A percentile compares a stretch with the other conserved stretches of the same genome.
Evolutionary conservation across 2,797 vertebrate species (phyloP).

Genomic region (Eulemur coronatus): DNA sequence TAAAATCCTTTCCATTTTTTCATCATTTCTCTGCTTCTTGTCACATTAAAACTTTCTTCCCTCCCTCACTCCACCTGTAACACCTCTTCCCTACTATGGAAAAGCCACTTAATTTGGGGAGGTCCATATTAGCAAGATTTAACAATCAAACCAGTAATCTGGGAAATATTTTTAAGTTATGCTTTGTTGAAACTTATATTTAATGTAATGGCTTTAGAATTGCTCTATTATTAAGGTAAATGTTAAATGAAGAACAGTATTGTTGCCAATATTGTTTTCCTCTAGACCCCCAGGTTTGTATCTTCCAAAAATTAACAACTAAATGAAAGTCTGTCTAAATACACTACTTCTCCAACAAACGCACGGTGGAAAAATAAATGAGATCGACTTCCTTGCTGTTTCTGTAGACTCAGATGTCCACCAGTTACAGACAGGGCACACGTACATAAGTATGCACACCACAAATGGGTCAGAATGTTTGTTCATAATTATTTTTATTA

Average conservation of each 20-base stretch:
- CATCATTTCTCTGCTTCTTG: rapidly evolving
- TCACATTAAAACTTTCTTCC: neutral
- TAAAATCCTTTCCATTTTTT: neutral
- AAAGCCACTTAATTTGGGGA: neutral
- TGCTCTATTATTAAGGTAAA: neutral
- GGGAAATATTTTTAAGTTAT: neutral
- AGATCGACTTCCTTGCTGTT: neutral
- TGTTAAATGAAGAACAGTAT: neutral
- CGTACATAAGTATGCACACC: neutral
- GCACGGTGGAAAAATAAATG: neutral
- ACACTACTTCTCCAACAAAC: neutral
- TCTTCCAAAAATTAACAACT: neutral
- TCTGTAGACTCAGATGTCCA: neutral
- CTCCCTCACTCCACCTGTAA: neutral
- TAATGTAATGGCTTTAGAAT: neutral
- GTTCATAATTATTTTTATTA: neutral
- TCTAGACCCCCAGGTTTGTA: neutral
- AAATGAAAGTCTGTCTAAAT: neutral
- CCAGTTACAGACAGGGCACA: too few relatives aligned
- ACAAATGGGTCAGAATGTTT: neutral
- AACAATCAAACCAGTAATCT: neutral
- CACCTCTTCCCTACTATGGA: neutral
- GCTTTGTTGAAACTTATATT: neutral
- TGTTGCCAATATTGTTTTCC: neutral
- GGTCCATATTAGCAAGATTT: neutral